These are phyloP conservation scores for Allolobophora icterica DNA, from an alignment of 2,888 invertebrate genomes.

Conservation along the genomic window DNA sequence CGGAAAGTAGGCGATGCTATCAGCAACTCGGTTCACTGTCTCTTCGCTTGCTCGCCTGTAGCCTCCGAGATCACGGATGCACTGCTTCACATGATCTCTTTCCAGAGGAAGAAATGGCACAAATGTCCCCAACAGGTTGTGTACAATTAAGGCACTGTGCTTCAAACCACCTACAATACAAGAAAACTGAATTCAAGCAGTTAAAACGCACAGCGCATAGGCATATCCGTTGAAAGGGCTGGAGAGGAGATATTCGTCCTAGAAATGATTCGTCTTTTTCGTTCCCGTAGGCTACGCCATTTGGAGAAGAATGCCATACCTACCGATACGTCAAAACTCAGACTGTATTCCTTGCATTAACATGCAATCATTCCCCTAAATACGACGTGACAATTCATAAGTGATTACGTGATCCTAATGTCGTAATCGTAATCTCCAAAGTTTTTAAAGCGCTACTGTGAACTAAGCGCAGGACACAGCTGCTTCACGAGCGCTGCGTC, in stretches of 20 bases:
- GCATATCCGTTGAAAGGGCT: background rate
- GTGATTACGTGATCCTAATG: background rate
- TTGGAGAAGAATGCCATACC: too few species aligned
- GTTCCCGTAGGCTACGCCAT: too few species aligned
- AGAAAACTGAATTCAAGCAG: background rate
- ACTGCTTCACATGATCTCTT: constrained; percentile 79
- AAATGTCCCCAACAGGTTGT: constrained; percentile 87
- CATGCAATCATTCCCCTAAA: too few species aligned
- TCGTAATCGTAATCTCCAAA: too few species aligned
- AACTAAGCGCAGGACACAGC: too few species aligned
- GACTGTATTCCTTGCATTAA: background rate
- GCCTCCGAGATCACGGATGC: constrained; percentile 70
- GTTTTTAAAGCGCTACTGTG: too few species aligned
- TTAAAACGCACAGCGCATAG: background rate
- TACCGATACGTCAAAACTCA: background rate
- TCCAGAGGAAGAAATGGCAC: constrained; percentile 94
- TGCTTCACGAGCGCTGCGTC: too few species aligned
- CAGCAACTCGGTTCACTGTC: constrained; percentile 62
- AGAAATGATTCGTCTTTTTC: background rate
- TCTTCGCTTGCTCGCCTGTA: constrained; percentile 50
- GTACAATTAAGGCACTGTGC: constrained; percentile 80
- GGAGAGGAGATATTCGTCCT: background rate
- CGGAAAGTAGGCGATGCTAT: constrained; percentile 74
- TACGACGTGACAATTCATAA: background rate
- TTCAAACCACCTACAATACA: constrained; percentile 78